Evolutionary conservation across 92 coral and sea anemone species (phyloP).

Genomic region (Pocillopora grandis): DNA sequence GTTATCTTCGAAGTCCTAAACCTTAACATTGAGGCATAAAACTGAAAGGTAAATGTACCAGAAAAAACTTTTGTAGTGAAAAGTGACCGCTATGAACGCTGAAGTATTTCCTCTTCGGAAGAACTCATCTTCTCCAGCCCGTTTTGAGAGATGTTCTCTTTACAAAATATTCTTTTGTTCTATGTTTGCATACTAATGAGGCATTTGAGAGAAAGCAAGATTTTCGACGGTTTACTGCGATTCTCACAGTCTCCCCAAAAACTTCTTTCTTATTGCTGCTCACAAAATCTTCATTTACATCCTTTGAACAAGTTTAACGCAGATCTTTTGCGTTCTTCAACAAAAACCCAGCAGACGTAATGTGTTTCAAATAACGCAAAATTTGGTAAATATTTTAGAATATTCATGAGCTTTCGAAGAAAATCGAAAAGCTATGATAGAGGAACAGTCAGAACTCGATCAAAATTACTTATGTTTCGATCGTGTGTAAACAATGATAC

Average conservation of each 20-base stretch:
- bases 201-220: conserved; percentile 51
- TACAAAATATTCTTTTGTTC: conserved; percentile 55
- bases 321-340: conserved; percentile 18
- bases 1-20: not conserved
- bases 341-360: conserved; percentile 18
- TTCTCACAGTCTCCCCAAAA: not conserved
- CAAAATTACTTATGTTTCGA: conserved; percentile 10
- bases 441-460: conserved; percentile 21
- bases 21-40: not conserved
- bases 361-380: conserved; percentile 60
- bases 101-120: not conserved
- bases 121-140: not conserved
- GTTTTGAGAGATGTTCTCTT: conserved; percentile 6
- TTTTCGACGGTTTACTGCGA: conserved; percentile 42
- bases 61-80: not conserved
- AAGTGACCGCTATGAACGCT: not conserved
- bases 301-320: not conserved
- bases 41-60: not conserved
- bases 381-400: conserved; percentile 73
- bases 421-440: not conserved
- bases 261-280: not conserved
- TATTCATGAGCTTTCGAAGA: conserved; percentile 71
- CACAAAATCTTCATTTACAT: conserved; percentile 23
- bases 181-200: conserved; percentile 71
- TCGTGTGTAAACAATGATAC: conserved; percentile 40